phyloP scores from a whole-genome alignment of 2,113 vertebrate species.

The Lophotis ruficrista region DNA sequence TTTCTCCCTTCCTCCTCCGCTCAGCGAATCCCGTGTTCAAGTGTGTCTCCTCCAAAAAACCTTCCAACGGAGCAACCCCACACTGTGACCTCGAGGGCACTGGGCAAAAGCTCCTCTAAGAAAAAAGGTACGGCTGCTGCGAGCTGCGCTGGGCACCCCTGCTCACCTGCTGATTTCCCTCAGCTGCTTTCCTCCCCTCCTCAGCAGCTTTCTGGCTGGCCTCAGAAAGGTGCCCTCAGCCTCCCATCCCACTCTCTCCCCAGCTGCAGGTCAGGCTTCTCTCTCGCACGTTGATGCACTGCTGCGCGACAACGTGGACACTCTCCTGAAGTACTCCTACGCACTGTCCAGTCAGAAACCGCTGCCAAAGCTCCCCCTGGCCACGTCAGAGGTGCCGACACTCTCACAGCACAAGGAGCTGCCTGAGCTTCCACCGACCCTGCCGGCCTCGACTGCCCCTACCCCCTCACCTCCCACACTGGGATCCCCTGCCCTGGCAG shows the following conservation, averaged over 20 bases:
- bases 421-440: rapidly evolving
- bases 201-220: background rate
- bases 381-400: rapidly evolving
- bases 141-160: background rate
- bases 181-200: background rate
- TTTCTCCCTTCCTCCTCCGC: background rate
- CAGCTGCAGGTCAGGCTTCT: background rate
- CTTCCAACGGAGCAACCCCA: rapidly evolving
- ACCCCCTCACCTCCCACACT: background rate
- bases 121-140: background rate
- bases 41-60: background rate
- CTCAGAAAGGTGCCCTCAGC: background rate
- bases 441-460: rapidly evolving
- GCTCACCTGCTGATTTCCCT: rapidly evolving
- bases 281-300: background rate
- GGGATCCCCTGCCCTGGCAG: background rate
- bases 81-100: rapidly evolving
- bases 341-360: background rate
- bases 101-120: rapidly evolving
- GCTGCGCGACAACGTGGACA: background rate
- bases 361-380: rapidly evolving
- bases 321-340: background rate
- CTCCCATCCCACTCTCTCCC: background rate
- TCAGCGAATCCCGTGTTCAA: background rate
- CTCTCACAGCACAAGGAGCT: rapidly evolving